Base-by-base conservation (phyloP, 1,140 invertebrate species). In the Delia radicum region DNA sequence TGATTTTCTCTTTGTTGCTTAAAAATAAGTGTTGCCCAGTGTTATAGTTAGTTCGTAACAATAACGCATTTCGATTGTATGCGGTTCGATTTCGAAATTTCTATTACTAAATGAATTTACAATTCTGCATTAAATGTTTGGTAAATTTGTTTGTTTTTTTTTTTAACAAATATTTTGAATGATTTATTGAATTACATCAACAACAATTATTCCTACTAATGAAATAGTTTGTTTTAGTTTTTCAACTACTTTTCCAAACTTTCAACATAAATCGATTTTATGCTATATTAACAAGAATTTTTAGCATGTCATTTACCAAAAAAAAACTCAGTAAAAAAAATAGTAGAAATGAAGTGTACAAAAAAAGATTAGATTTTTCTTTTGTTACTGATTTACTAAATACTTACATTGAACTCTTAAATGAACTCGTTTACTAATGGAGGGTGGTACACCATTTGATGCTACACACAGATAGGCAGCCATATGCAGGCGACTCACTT, bases 401-500 rank as follows among this genome's bases (percentile, higher is more conserved):
- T 86, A 94, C 94, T 95, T 89, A 96, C 95, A 96, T 89, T 96
- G 94, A 26, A 96, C 94, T 87, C 93, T 92, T 37, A 96, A 89
- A 75, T 91, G 89, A 21, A 96, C 91, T 71, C 94, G 89, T 81
- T 94, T 95, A 86, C 93, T 95, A 78, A 95, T 94, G 15, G 93
- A 93, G n/a, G 95, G 94, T 37, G 94, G 94, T 2, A 96, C 94
- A 55, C 94, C 93, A 81, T 95, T 95, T 42, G 92, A 93, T 13
- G 94, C 95, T 69, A 96, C 94, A 82, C 94, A 96, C 48, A 96
- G 87, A 87, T 96, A 96, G 15, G 93, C 91, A 2, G 94, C 95
- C 95, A 97, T 97, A 81, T 97, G 95, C 21, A 96, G 89, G 62
- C 95, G 90, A 77, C 94, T 95, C 75, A 96, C 94, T 90, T 95